phyloP scores from a whole-genome alignment of 1,140 invertebrate species.

The Lineus longissimus region DNA sequence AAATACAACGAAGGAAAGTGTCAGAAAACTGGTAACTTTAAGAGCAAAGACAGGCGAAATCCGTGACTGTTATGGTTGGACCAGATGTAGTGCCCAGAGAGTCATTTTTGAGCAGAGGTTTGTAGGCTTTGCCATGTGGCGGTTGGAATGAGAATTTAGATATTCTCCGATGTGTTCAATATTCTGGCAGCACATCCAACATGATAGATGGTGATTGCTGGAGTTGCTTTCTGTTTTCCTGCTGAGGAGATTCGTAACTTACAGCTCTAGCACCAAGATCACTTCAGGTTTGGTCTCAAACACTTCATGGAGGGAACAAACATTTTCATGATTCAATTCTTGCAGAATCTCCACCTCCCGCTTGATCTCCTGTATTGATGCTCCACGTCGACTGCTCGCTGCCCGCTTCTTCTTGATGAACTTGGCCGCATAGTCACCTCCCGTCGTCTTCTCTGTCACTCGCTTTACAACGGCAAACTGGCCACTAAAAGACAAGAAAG shows the following conservation, averaged over 20 bases:
- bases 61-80: neutral
- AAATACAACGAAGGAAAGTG: slow-evolving; percentile 20
- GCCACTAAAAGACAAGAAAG: slow-evolving; percentile 63
- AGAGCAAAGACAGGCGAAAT: neutral
- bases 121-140: too few relatives aligned
- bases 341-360: slow-evolving; percentile 59
- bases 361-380: slow-evolving; percentile 56
- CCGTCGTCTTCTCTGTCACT: slow-evolving; percentile 78
- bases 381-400: slow-evolving; percentile 29
- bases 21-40: slow-evolving; percentile 6
- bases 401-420: slow-evolving; percentile 81
- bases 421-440: slow-evolving; percentile 88
- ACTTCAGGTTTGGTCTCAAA: slow-evolving; percentile 57
- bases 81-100: too few relatives aligned
- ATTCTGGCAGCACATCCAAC: too few relatives aligned
- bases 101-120: too few relatives aligned
- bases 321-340: slow-evolving; percentile 57
- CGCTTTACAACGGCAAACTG: slow-evolving; percentile 92
- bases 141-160: too few relatives aligned
- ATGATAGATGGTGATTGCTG: too few relatives aligned
- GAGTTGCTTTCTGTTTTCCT: too few relatives aligned
- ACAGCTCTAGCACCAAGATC: slow-evolving; percentile 61
- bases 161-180: too few relatives aligned
- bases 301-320: slow-evolving; percentile 60
- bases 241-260: too few relatives aligned